phyloP scores from a whole-genome alignment of 2,113 vertebrate genomes.

The Leptobrachium ailaonicum region DNA sequence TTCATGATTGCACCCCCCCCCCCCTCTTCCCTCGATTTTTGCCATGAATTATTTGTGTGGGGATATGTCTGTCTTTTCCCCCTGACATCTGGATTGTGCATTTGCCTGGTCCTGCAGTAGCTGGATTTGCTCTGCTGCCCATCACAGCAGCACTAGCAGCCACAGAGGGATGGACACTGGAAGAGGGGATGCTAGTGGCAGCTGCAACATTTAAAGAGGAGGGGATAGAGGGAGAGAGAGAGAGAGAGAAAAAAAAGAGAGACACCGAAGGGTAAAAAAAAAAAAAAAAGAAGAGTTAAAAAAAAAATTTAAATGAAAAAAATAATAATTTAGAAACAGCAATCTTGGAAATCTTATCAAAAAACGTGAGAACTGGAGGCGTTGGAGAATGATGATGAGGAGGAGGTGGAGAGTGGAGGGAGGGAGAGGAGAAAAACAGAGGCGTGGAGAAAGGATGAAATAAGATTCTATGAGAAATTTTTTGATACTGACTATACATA shows the following conservation, averaged over 20 bases:
- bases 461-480: background rate
- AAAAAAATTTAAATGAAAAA: no score
- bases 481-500: background rate
- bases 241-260: background rate
- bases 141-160: slow-evolving; percentile 19
- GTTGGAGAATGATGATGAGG: slow-evolving; percentile 17
- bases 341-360: slow-evolving; percentile 18
- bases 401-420: slow-evolving; percentile 3
- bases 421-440: background rate
- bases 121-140: slow-evolving; percentile 19
- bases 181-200: slow-evolving; percentile 16
- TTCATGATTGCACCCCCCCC: background rate
- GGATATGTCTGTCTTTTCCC: background rate
- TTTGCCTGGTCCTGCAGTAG: slow-evolving; percentile 25
- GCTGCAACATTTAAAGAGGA: slow-evolving; percentile 29
- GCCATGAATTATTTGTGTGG: background rate
- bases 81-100: slow-evolving; percentile 21
- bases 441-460: background rate
- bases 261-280: background rate
- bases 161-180: slow-evolving; percentile 13
- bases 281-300: background rate
- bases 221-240: background rate
- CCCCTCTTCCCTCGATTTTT: background rate
- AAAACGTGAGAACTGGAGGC: slow-evolving; percentile 36
- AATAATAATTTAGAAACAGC: no score